Percentiles rank a stretch among this genome's conserved stretches.
Conservation (phyloP, 2,113 vertebrate genomes). For the Plestiodon gilberti region DNA sequence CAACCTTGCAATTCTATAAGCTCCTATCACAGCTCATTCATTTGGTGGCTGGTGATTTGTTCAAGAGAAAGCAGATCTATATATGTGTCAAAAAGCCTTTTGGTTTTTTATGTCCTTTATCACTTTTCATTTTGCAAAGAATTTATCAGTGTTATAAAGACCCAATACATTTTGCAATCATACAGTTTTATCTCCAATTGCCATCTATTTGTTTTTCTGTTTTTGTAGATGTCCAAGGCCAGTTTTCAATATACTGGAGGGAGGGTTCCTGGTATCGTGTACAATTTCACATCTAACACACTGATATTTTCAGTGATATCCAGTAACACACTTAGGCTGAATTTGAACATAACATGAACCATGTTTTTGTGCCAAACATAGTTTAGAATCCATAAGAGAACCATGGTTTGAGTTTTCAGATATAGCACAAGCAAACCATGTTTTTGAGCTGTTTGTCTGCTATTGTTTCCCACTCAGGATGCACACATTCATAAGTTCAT, state of each 20-base stretch:
- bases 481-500: no score
- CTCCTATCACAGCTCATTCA: neutral
- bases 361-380: no score
- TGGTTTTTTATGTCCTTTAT: neutral
- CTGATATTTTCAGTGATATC: neutral
- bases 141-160: constrained; percentile 14
- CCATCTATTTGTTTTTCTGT: neutral
- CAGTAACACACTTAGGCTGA: neutral
- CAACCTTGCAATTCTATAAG: neutral
- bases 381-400: no score
- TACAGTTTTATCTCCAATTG: neutral
- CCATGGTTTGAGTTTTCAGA: no score
- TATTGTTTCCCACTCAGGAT: no score
- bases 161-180: neutral
- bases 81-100: neutral
- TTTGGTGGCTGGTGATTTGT: neutral
- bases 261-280: neutral
- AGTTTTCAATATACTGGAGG: neutral
- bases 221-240: neutral
- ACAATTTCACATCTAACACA: neutral
- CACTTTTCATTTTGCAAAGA: neutral
- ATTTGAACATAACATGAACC: neutral
- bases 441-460: no score
- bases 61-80: neutral
- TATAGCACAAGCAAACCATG: no score